These are phyloP conservation scores for Tapera naevia DNA, from an alignment of 2,797 vertebrate genomes.

Conservation along the genomic window DNA sequence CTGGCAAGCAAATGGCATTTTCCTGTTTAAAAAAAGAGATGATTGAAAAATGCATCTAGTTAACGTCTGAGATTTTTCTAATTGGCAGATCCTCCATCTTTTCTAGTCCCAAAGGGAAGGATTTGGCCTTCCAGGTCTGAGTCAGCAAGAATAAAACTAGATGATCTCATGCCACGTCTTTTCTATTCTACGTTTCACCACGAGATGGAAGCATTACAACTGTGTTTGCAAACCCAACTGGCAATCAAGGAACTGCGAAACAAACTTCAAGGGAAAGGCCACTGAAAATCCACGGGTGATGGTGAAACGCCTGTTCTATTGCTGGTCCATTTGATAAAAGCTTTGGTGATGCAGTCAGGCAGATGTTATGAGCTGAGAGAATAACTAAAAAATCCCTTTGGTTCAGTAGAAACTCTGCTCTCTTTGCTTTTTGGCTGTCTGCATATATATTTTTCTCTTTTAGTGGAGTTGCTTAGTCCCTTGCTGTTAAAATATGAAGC, in stretches of 20 bases:
- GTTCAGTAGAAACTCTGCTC: neutral
- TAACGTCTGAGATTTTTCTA: neutral
- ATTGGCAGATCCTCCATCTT: neutral
- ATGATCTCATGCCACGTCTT: neutral
- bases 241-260: neutral
- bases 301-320: neutral
- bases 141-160: neutral
- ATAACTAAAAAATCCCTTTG: neutral
- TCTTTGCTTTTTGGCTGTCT: neutral
- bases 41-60: neutral
- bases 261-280: neutral
- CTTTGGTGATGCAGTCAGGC: neutral
- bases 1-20: neutral
- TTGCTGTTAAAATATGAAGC: neutral
- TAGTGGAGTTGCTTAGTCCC: neutral
- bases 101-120: neutral
- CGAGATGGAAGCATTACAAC: slow-evolving; percentile 73
- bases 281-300: neutral
- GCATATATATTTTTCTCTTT: neutral
- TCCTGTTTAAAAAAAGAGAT: neutral
- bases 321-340: neutral
- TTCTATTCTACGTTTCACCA: slow-evolving; percentile 63
- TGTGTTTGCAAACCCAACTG: slow-evolving; percentile 13
- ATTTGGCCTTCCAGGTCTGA: neutral
- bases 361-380: neutral